Percentiles rank a stretch among this genome's conserved stretches.
Conservation (phyloP, 2,113 vertebrate species). For the Petromus typicus region DNA sequence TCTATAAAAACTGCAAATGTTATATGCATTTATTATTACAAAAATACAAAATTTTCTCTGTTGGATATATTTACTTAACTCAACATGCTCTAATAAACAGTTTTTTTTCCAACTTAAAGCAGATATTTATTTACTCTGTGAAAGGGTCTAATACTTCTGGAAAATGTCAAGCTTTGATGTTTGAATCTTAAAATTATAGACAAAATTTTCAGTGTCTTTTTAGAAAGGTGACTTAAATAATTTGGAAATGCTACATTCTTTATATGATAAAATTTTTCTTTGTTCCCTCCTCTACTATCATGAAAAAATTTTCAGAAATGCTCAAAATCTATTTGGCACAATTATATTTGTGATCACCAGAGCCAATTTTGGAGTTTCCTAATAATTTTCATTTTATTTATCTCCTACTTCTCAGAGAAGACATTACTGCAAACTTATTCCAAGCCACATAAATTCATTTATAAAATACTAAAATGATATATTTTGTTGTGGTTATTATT, state of each 20-base stretch:
- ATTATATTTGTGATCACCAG: background rate
- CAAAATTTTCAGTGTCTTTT: slow-evolving; percentile 2
- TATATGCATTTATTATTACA: background rate
- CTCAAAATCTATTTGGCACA: background rate
- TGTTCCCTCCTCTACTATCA: background rate
- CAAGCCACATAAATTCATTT: background rate
- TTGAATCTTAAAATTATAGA: background rate
- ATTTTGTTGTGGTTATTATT: background rate
- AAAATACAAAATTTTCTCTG: background rate
- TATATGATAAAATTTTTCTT: background rate
- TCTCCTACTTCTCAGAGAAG: background rate
- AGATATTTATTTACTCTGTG: background rate
- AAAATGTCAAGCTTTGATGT: background rate
- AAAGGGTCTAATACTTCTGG: background rate
- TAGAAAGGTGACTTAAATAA: background rate
- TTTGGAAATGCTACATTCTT: background rate
- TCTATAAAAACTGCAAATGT: background rate
- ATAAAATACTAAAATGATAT: background rate
- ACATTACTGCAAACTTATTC: background rate
- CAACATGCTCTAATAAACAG: background rate
- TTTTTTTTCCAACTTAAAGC: background rate
- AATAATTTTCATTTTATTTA: background rate
- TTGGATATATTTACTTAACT: background rate
- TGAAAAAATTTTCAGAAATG: background rate
- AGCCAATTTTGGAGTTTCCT: background rate